Conservation (phyloP, 1,140 invertebrate species). For the Ceratosolen solmsi region DNA sequence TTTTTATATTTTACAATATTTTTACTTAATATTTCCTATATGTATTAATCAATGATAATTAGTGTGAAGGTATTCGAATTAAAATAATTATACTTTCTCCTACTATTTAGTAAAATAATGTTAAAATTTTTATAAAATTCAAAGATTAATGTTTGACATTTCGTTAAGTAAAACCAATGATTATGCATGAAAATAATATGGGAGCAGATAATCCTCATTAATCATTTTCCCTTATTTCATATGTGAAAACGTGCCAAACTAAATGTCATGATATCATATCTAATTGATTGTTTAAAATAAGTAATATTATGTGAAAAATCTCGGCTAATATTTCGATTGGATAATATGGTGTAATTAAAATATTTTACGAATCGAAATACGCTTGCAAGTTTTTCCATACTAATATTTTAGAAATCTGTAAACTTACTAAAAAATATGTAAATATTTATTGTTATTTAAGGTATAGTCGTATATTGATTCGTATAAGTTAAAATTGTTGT, state of each 20-base stretch:
- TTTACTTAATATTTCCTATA: too few relatives aligned
- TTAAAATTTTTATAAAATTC: not conserved
- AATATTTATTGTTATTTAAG: too few relatives aligned
- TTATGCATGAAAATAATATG: not conserved
- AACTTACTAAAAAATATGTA: too few relatives aligned
- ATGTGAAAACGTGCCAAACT: not conserved
- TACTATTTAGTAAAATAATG: too few relatives aligned
- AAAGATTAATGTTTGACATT: not conserved
- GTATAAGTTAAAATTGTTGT: too few relatives aligned
- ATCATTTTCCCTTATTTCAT: not conserved
- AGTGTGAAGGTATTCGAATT: too few relatives aligned
- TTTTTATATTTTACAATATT: too few relatives aligned
- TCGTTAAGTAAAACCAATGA: not conserved
- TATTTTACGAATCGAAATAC: not conserved
- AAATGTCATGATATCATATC: not conserved
- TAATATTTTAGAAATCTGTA: too few relatives aligned
- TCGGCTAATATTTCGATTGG: not conserved
- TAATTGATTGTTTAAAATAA: constrained; percentile 10
- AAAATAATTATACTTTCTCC: too few relatives aligned
- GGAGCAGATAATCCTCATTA: not conserved
- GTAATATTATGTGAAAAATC: not conserved
- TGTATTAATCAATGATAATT: too few relatives aligned
- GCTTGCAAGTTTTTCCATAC: too few relatives aligned
- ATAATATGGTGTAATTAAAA: not conserved
- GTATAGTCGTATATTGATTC: too few relatives aligned